Percentiles rank a stretch among this genome's conserved stretches.
phyloP scores from a whole-genome alignment of 2,888 invertebrate genomes.

The Trachelus troglodyta region DNA sequence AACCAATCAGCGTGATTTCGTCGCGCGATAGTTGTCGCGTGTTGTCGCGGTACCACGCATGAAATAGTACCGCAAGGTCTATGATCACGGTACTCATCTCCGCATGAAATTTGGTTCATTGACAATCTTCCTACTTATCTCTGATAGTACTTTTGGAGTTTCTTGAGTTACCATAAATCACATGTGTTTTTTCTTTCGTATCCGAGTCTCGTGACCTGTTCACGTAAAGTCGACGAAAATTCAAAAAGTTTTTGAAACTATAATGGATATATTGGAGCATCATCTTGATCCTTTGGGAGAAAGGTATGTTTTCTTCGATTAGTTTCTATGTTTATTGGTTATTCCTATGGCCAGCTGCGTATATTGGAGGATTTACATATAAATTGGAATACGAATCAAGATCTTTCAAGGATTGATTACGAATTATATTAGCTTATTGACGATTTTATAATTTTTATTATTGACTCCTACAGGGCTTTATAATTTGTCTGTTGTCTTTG shows the following conservation, averaged over 20 bases:
- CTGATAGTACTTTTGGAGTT: neutral
- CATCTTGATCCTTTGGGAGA: neutral
- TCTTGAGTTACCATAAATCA: neutral
- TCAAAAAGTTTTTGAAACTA: neutral
- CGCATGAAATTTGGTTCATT: too few species aligned
- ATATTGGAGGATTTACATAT: neutral
- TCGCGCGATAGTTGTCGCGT: too few species aligned
- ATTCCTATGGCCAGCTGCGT: neutral
- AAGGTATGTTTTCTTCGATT: neutral
- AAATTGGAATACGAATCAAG: neutral
- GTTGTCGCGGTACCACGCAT: too few species aligned
- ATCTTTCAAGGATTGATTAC: neutral
- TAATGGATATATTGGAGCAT: neutral
- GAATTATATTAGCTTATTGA: too few species aligned
- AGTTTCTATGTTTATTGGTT: neutral
- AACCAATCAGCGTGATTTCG: too few species aligned
- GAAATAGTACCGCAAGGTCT: too few species aligned
- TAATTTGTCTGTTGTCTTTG: neutral
- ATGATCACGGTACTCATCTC: too few species aligned
- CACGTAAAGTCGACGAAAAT: neutral
- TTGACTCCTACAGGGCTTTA: neutral
- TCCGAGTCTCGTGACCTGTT: neutral
- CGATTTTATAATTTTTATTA: neutral
- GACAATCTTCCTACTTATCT: too few species aligned
- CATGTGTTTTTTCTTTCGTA: neutral